Evolutionary conservation across 2,113 vertebrate species (phyloP).

Genomic region (Vimba vimba): DNA sequence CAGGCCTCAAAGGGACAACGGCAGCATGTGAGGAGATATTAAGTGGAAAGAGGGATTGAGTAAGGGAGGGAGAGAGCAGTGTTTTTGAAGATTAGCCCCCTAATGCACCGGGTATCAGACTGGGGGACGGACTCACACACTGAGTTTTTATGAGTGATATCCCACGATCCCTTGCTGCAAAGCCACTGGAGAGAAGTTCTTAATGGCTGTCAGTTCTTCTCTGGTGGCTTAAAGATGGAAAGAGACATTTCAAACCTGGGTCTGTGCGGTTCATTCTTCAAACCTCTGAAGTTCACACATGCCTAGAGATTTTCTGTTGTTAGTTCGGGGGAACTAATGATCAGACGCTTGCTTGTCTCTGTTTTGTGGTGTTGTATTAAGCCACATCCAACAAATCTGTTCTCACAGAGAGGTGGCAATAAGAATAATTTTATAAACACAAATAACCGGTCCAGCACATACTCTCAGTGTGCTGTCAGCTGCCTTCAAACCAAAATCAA

Average conservation of each 20-base stretch:
- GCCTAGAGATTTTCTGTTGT: neutral
- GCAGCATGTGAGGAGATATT: conserved; percentile 47
- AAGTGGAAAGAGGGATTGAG: conserved; percentile 37
- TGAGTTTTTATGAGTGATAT: conserved; percentile 44
- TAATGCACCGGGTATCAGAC: conserved; percentile 52
- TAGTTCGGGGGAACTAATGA: neutral
- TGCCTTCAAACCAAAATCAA: neutral
- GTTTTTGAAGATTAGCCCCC: conserved; percentile 58
- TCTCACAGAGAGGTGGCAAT: neutral
- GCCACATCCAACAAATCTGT: neutral
- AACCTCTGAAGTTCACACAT: conserved; percentile 17
- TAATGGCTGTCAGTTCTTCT: conserved; percentile 48
- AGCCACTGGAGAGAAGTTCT: conserved; percentile 32
- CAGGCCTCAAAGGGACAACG: conserved; percentile 51
- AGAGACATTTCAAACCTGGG: conserved; percentile 27
- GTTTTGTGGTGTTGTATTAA: neutral
- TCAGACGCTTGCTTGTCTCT: neutral
- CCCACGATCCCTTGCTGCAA: conserved; percentile 40
- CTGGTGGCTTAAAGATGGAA: conserved; percentile 44
- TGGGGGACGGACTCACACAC: conserved; percentile 14
- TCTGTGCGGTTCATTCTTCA: neutral
- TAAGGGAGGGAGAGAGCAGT: conserved; percentile 23
- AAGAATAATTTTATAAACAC: neutral
- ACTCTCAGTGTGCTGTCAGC: neutral
- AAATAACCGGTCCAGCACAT: neutral